Conservation (phyloP, 1,140 invertebrate genomes). For the Lineus longissimus region DNA sequence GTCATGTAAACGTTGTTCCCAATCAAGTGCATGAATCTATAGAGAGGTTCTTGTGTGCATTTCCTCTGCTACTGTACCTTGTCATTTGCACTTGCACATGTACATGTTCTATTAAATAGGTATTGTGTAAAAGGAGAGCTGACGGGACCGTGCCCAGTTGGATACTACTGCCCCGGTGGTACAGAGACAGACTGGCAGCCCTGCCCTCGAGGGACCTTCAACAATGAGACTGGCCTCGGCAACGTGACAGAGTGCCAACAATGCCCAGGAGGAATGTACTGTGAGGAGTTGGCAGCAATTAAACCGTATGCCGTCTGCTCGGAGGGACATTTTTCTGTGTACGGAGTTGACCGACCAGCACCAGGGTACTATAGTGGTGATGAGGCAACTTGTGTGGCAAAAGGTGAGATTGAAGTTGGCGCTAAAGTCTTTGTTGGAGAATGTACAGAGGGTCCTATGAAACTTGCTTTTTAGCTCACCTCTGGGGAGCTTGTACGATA, state of each 20-base stretch:
- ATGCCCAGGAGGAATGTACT: constrained; percentile 44
- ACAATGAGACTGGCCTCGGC: constrained; percentile 41
- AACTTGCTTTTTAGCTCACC: too few species aligned
- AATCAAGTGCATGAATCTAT: too few species aligned
- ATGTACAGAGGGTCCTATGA: too few species aligned
- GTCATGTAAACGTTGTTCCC: too few species aligned
- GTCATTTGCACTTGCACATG: too few species aligned
- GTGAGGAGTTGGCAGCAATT: constrained; percentile 27
- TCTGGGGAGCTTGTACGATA: too few species aligned
- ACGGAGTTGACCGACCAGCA: constrained; percentile 38
- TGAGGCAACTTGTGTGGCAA: background rate
- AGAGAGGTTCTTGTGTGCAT: too few species aligned
- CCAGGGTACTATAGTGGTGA: constrained; percentile 26
- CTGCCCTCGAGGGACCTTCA: constrained; percentile 45
- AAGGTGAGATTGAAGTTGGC: too few species aligned
- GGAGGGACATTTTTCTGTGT: constrained; percentile 41
- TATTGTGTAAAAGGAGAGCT: constrained; percentile 41
- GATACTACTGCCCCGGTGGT: constrained; percentile 42
- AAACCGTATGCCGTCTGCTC: constrained; percentile 29
- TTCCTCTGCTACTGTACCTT: too few species aligned
- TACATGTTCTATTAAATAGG: too few species aligned
- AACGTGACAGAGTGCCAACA: constrained; percentile 30
- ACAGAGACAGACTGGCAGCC: constrained; percentile 44
- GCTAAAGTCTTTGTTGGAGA: too few species aligned
- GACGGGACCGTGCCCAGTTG: constrained; percentile 35